Conservation (phyloP, 2,888 invertebrate genomes). For the Thymelicus lineola region DNA sequence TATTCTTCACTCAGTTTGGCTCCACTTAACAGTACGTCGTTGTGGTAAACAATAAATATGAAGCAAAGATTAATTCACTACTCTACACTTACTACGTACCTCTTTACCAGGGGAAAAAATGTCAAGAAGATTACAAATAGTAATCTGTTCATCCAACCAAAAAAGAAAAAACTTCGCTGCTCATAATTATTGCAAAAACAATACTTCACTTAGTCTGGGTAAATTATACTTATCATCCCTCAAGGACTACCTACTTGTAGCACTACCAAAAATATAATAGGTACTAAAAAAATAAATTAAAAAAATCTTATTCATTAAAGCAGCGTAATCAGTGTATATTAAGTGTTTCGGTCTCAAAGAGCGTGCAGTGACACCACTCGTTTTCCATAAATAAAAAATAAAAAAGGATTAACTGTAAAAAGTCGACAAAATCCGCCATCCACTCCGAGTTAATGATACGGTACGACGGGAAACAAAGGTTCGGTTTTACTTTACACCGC, state of each 20-base stretch:
- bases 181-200: background rate
- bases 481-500: conserved; percentile 64
- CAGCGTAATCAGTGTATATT: conserved; percentile 59
- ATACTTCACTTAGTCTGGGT: background rate
- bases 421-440: conserved; percentile 74
- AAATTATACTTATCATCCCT: background rate
- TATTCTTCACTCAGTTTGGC: too few relatives aligned
- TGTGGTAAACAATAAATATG: too few relatives aligned
- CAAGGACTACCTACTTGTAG: background rate
- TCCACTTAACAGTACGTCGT: too few relatives aligned
- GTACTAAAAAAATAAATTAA: conserved; percentile 27
- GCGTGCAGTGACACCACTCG: conserved; percentile 73
- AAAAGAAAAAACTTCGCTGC: background rate
- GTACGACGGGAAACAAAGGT: conserved; percentile 82
- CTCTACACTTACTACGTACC: too few relatives aligned
- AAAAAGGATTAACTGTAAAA: conserved; percentile 80
- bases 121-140: background rate
- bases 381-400: conserved; percentile 70
- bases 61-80: too few relatives aligned
- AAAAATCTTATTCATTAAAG: conserved; percentile 61
- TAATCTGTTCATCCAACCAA: background rate
- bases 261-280: background rate
- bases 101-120: background rate
- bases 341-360: conserved; percentile 61
- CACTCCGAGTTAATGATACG: conserved; percentile 85